Base-by-base conservation (phyloP, 2,888 invertebrate genomes). In the Drosophila mulleri region DNA sequence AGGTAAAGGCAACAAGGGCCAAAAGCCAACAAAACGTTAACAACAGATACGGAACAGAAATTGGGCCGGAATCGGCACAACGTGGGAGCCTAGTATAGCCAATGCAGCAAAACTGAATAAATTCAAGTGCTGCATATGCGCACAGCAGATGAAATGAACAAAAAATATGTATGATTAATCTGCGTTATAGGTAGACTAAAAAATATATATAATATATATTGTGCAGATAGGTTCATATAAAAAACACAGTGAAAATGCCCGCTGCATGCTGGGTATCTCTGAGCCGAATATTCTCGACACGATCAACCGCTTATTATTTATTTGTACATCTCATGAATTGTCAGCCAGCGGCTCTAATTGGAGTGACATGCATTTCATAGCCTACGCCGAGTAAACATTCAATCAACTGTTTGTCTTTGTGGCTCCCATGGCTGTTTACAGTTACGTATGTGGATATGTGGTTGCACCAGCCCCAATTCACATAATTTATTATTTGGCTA, bases 1-100 rank as follows among this genome's bases (percentile, higher is more conserved):
- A 57, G 71, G 69, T 61, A 74, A 56, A 57, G 67, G 57, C 53
- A 44, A 59, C 54, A 66, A 63, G 35, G 42, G 54, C 65, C 70
- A 64, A 67, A 65, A 54, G 42, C 20, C 52, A 63, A 53, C 48
- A 59, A 52, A 57, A 66, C 20, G 48, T 60, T 53, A 45, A 53
- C 45, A 48, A 64, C 68, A 37, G 50, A 52, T 52, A 68, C 26
- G 39, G 12, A 8, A 39, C 29, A 20, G 12, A 45, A 41, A 44
- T 35, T 20, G n/a, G 18, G 16, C 23, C 32, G n/a, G 39, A 39
- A 53, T 39, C 9, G 32, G 12, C 37, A 7, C 39, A 12, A 48
- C 23, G 23, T 37, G 26, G 23, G 18, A 37, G 37, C 26, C 23
- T 2, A 26, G 45, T 32, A 23, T 20, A 11, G 20, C n/a, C n/a